Evolutionary conservation across 2,888 invertebrate species (phyloP), one percentile per base, ranked within the genome.

Genomic region (Catonia carolina): DNA sequence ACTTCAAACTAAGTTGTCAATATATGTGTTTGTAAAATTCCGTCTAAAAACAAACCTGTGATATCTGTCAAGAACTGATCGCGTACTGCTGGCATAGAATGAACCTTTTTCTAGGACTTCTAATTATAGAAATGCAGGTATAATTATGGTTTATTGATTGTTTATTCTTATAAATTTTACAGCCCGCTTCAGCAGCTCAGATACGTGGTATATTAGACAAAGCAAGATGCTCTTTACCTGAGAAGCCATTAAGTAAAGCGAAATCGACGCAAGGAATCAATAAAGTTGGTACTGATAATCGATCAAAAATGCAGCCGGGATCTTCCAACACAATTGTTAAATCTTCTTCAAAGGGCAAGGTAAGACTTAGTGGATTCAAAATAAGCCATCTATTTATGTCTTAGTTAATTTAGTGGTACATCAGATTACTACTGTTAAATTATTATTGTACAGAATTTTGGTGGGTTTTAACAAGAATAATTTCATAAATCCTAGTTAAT

Each of bases 131-230:
- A n/a, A n/a, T n/a, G n/a, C n/a, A n/a, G n/a, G n/a, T n/a, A n/a
- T n/a, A n/a, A n/a, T n/a, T n/a, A n/a, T n/a, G n/a, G n/a, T n/a
- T n/a, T n/a, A n/a, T n/a, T n/a, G n/a, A n/a, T n/a, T n/a, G n/a
- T 37, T 37, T 15, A 15, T n/a, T 37, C 27, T 18, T 18, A 20
- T 10, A n/a, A n/a, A 14, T 20, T 23, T 53, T 52, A 18, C 53
- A 58, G 58, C 58, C 58, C 14, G 54, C 53, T 12, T 58, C 58
- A 3, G 47, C 53, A 17, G 47, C 62, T 15, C 61, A 59, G 42
- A 62, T 66, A 8, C 64, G 64, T 60, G 58, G 55, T 20, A 60
- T 66, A 15, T 51, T 67, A 27, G 67, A 67, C 37, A 66, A 65
- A 55, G 63, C 64, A 12, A 59, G 67, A 41, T 64, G 65, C n/a